Evolutionary conservation across 2,888 invertebrate genomes (phyloP).

Genomic region (Hirudinaria manillensis): DNA sequence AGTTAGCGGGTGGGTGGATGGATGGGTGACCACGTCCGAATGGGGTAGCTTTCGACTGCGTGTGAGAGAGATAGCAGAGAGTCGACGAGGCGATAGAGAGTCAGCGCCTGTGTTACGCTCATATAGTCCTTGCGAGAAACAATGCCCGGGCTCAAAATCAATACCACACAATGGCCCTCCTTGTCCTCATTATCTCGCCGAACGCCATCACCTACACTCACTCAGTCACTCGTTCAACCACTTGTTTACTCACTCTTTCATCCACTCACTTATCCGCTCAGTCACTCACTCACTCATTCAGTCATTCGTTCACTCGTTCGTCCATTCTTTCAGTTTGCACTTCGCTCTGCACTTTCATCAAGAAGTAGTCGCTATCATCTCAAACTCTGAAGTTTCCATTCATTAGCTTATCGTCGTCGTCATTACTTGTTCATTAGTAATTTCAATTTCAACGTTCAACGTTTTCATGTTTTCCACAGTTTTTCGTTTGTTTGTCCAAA

Average conservation of each 20-base stretch:
- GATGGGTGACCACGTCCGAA: neutral
- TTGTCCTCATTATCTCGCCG: constrained; percentile 17
- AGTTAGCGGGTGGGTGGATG: neutral
- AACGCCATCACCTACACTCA: constrained; percentile 6
- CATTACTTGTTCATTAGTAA: too few relatives aligned
- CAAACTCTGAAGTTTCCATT: too few relatives aligned
- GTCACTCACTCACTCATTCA: neutral
- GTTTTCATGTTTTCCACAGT: too few relatives aligned
- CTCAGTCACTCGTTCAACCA: neutral
- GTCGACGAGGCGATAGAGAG: too few relatives aligned
- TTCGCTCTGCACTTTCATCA: too few relatives aligned
- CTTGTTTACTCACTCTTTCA: neutral
- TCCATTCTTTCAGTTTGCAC: too few relatives aligned
- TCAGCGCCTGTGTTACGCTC: too few relatives aligned
- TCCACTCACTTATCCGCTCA: neutral
- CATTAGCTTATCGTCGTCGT: too few relatives aligned
- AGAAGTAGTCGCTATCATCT: too few relatives aligned
- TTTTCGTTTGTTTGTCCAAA: too few relatives aligned
- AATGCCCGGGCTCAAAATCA: constrained; percentile 10
- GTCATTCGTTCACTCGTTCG: neutral
- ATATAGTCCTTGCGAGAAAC: neutral
- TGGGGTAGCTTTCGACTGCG: neutral
- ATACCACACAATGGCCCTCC: constrained; percentile 3
- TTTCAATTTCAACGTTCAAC: too few relatives aligned
- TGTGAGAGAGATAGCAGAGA: too few relatives aligned